Base-by-base conservation (phyloP, 2,888 invertebrate species). In the Xanthorhoe designata region DNA sequence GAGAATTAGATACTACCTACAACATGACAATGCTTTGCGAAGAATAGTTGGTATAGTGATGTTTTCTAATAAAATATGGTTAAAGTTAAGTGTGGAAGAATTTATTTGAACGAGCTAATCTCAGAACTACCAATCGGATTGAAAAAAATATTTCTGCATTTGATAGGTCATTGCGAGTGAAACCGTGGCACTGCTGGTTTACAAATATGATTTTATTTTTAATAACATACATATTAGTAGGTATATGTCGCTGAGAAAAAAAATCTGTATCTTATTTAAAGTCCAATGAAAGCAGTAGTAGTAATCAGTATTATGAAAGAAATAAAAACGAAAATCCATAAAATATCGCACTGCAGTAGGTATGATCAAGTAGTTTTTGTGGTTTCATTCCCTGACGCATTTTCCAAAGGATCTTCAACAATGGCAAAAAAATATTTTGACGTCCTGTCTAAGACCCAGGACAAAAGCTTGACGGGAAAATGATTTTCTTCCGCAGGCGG, bases 381-480 rank as follows among this genome's bases (percentile, higher is more conserved):
- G 0, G 15, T 13, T 13, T 47, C 13, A 17, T 15, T 47, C 15
- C 15, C 47, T 17, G 15, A 6, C 47, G 13, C 51, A 38, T 61
- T 52, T 42, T 10, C 42, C 52, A 52, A 29, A 57, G 24, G 47
- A 35, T 52, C 35, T 59, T 18, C 50, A 57, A 71, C 83, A 84
- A 83, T 79, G 70, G 75, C 50, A 59, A 65, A 75, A 79, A 80
- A 81, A 17, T 84, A 84, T 86, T 86, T 84, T 81, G 75, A 65
- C 76, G 81, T 81, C 78, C 84, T 84, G 78, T 86, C 84, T 80
- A 82, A 85, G 69, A 67, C 59, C 60, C 80, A 76, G 84, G 83
- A 89, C 87, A 90, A 91, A 87, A 84, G 86, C 78, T 75, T 72
- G 79, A 76, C 81, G 85, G 81, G 78, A 85, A 91, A 92, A 91